phyloP scores from a whole-genome alignment of 2,888 invertebrate species.

The Drosophila atroscutellata region DNA sequence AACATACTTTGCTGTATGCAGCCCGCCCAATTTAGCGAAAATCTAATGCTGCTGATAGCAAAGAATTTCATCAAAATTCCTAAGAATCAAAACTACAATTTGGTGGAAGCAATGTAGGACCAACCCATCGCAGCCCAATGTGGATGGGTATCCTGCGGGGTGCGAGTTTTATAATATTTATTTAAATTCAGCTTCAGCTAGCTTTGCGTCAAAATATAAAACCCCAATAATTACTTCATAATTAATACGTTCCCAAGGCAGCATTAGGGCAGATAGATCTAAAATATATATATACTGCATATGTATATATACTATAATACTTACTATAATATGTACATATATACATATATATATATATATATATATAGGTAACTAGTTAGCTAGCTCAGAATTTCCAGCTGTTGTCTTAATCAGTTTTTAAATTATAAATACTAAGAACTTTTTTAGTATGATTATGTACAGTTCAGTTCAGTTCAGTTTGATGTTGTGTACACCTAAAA shows the following conservation, averaged over 20 bases:
- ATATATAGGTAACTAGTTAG: neutral
- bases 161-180: neutral
- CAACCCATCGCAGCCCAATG: neutral
- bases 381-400: neutral
- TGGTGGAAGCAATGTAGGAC: neutral
- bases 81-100: slow-evolving; percentile 40
- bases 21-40: slow-evolving; percentile 22
- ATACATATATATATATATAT: neutral
- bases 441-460: slow-evolving; percentile 19
- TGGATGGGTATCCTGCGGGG: too few species aligned
- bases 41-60: slow-evolving; percentile 15
- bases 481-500: slow-evolving; percentile 56
- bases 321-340: neutral
- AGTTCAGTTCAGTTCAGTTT: slow-evolving; percentile 10
- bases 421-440: slow-evolving; percentile 11
- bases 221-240: neutral
- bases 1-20: slow-evolving; percentile 18
- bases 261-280: slow-evolving; percentile 24
- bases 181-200: neutral
- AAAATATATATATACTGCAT: slow-evolving; percentile 7
- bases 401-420: slow-evolving; percentile 21
- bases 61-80: slow-evolving; percentile 69
- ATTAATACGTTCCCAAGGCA: neutral
- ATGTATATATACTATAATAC: neutral
- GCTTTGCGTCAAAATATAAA: slow-evolving; percentile 1